A percentile compares a stretch with the other conserved stretches of the same genome.
Conservation (phyloP, 2,113 vertebrate genomes). For the Monopterus albus region DNA sequence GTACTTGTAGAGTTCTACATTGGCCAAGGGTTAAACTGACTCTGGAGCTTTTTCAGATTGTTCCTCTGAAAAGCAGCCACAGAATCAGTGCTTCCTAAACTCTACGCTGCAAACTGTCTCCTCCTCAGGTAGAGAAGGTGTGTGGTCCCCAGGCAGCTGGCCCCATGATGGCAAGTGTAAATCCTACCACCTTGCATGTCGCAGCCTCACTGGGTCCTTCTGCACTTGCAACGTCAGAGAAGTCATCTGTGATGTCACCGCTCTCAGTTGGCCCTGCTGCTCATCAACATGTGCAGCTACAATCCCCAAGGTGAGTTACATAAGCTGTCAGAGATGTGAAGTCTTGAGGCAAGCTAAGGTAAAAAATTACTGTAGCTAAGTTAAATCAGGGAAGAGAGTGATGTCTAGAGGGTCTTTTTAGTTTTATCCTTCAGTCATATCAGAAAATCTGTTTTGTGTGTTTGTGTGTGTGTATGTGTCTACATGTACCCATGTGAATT, state of each 20-base stretch:
- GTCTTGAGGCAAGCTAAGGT: not conserved
- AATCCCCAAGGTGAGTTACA: conserved; percentile 62
- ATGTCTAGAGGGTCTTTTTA: not conserved
- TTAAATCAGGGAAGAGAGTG: not conserved
- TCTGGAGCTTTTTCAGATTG: no score
- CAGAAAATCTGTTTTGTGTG: not conserved
- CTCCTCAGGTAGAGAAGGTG: conserved; percentile 87
- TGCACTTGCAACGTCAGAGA: conserved; percentile 11
- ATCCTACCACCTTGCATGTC: not conserved
- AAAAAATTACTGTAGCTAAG: not conserved
- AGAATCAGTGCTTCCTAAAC: not conserved
- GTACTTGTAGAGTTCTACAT: no score
- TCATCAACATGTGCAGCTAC: conserved; percentile 26
- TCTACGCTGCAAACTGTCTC: conserved; percentile 56
- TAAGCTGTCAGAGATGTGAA: not conserved
- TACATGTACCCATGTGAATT: not conserved
- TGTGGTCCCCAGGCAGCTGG: conserved; percentile 80
- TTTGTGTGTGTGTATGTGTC: not conserved
- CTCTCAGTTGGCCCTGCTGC: not conserved
- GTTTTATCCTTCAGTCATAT: not conserved
- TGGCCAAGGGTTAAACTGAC: no score
- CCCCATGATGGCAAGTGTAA: conserved; percentile 29
- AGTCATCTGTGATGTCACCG: conserved; percentile 16
- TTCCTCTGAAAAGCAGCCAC: not conserved
- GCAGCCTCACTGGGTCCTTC: conserved; percentile 11